Conservation (phyloP, 2,113 vertebrate species). For the Castor canadensis region DNA sequence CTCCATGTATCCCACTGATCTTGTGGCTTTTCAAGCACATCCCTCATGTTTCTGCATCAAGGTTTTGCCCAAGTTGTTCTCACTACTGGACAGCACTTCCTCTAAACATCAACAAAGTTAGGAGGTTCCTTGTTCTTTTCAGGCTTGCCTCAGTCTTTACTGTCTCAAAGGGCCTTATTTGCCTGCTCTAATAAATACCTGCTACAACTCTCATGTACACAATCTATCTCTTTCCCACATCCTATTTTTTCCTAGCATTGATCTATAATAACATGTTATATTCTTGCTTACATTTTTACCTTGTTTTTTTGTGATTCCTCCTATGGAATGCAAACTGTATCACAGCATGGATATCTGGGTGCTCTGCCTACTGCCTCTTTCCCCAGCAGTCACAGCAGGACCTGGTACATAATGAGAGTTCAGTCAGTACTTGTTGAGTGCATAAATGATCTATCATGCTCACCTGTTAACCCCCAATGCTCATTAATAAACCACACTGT, state of each 20-base stretch:
- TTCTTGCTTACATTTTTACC: background rate
- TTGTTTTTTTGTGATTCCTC: background rate
- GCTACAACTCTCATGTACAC: background rate
- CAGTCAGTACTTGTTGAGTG: background rate
- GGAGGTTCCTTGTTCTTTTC: accelerated
- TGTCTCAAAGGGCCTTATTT: background rate
- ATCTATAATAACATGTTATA: background rate
- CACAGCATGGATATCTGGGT: background rate
- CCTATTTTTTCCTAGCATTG: background rate
- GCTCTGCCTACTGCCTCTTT: background rate
- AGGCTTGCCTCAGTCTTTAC: background rate
- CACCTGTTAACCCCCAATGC: background rate
- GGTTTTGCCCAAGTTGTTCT: background rate
- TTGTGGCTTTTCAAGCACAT: background rate
- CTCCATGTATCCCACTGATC: too few species aligned
- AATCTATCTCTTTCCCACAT: background rate
- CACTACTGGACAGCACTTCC: background rate
- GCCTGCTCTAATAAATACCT: background rate
- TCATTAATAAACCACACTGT: background rate
- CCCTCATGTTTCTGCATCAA: background rate
- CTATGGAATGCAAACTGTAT: background rate
- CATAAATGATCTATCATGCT: background rate
- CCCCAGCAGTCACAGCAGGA: background rate
- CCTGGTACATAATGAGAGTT: background rate
- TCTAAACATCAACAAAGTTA: background rate